Conservation (phyloP, 2,888 invertebrate species). For the Aelia acuminata region DNA sequence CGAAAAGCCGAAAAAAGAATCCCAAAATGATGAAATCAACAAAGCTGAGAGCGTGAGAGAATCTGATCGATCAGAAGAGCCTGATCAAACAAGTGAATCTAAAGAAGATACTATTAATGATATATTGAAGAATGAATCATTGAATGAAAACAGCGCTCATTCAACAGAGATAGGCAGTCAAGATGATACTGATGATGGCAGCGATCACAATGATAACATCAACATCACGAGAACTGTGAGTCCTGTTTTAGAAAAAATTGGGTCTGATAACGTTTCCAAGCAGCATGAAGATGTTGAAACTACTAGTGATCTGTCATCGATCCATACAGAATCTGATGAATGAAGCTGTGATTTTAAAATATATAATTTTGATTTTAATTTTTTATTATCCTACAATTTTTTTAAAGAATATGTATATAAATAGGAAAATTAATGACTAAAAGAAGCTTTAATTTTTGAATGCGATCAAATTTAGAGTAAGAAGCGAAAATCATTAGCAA, state of each 20-base stretch:
- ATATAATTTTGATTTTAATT: neutral
- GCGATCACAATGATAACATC: neutral
- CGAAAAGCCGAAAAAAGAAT: constrained; percentile 23
- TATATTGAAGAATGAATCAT: neutral
- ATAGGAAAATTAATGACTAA: neutral
- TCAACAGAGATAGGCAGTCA: neutral
- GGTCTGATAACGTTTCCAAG: neutral
- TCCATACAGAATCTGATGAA: constrained; percentile 47
- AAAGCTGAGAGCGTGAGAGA: neutral
- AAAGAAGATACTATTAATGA: constrained; percentile 22
- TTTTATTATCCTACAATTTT: neutral
- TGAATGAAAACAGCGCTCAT: constrained; percentile 8
- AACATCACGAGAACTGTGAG: constrained; percentile 9
- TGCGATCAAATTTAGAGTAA: neutral
- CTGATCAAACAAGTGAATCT: neutral
- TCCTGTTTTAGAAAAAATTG: neutral
- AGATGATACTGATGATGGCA: neutral
- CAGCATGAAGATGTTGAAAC: neutral
- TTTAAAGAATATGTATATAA: neutral
- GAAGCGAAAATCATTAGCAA: neutral
- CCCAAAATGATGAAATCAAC: neutral
- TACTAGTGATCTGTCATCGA: constrained; percentile 40
- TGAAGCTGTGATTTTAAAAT: constrained; percentile 17
- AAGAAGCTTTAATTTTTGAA: neutral
- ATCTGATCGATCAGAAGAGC: neutral